Percentiles rank a stretch among this genome's conserved stretches.
These are phyloP conservation scores for Halcyon badia DNA, from an alignment of 2,797 vertebrate genomes.

Conservation along the genomic window DNA sequence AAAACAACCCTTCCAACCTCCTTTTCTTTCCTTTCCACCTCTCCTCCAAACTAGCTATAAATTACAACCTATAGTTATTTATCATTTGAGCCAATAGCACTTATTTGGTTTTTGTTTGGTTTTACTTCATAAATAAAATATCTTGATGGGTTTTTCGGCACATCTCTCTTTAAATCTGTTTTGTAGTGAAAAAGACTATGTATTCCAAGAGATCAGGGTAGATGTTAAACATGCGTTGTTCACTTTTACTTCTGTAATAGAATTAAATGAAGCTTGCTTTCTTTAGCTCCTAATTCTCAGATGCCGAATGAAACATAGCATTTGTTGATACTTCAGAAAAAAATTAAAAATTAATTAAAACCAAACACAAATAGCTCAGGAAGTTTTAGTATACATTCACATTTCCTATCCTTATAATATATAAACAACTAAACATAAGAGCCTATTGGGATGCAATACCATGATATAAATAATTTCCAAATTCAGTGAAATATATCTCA, in stretches of 20 bases:
- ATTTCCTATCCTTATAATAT: background rate
- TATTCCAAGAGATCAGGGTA: background rate
- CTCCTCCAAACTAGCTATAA: rapidly evolving
- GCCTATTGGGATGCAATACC: background rate
- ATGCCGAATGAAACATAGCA: background rate
- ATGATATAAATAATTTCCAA: background rate
- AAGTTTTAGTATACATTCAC: background rate
- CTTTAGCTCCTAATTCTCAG: background rate
- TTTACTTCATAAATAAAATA: background rate
- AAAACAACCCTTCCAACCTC: background rate
- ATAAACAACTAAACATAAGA: background rate
- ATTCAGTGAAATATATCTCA: background rate
- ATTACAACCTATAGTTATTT: background rate
- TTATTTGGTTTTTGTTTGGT: background rate
- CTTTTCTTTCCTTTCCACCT: background rate
- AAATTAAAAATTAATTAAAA: background rate
- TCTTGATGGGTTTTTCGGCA: background rate
- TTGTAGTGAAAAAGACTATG: background rate
- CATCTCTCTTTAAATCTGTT: background rate
- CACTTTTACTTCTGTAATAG: background rate
- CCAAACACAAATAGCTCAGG: background rate
- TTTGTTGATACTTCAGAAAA: background rate
- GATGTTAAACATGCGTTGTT: background rate
- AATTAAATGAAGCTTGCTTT: background rate
- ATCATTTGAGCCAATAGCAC: background rate